phyloP scores from a whole-genome alignment of 2,888 invertebrate genomes.

The Auanema freiburgensis region DNA sequence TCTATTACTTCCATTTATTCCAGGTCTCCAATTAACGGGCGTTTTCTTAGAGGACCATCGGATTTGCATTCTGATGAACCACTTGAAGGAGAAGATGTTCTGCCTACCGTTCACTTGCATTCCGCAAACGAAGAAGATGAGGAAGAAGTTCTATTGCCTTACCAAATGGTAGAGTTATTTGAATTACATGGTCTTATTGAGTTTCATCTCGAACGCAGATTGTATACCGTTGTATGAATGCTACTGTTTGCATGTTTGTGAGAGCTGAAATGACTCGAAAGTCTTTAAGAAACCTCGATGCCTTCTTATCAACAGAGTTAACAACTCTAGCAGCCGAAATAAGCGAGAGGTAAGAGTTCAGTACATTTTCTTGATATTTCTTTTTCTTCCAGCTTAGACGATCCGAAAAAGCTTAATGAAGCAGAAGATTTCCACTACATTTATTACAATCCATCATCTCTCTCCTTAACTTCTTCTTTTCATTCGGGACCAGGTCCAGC shows the following conservation, averaged over 20 bases:
- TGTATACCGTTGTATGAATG: conserved; percentile 82
- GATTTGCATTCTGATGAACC: conserved; percentile 35
- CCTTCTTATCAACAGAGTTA: conserved; percentile 50
- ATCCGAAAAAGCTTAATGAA: conserved; percentile 15
- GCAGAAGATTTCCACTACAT: conserved; percentile 56
- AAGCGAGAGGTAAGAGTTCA: conserved; percentile 38
- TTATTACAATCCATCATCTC: conserved; percentile 60
- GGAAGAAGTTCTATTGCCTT: conserved; percentile 22
- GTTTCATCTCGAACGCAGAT: conserved; percentile 69
- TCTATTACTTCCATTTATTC: neutral
- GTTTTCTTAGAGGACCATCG: conserved; percentile 37
- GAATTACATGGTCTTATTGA: neutral
- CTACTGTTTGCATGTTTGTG: conserved; percentile 82
- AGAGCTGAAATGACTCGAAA: conserved; percentile 34
- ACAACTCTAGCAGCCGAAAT: conserved; percentile 37
- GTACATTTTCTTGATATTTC: conserved; percentile 8
- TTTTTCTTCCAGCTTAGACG: conserved; percentile 9
- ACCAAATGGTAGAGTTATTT: conserved; percentile 28
- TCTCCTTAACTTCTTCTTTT: conserved; percentile 52
- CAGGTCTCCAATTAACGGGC: conserved; percentile 13
- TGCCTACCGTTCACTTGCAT: conserved; percentile 35
- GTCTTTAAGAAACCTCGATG: conserved; percentile 44
- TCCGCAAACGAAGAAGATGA: conserved; percentile 17
- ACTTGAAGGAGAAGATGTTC: conserved; percentile 32
- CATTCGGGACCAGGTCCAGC: conserved; percentile 6